Evolutionary conservation across 2,797 vertebrate species (phyloP), one percentile per base, ranked within the genome.

Genomic region (Sphaeramia orbicularis): DNA sequence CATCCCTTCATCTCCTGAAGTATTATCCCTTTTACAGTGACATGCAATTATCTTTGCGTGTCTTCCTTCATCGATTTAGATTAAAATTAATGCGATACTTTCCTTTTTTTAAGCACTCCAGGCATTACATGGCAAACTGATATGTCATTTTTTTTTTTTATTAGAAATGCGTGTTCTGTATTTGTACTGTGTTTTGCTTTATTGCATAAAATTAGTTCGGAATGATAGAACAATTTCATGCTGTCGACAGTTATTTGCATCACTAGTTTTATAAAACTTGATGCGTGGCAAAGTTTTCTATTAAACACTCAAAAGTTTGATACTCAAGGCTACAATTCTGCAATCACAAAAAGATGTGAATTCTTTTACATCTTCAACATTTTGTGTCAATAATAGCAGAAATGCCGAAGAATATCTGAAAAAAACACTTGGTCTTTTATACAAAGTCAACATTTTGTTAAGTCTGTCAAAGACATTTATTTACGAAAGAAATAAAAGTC

Each of bases 1-100:
- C 78, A 51, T 45, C 53, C 40, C 13, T 53, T 14, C 36, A n/a
- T 55, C 51, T 54, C 61, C 18, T 1, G 1, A 1, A 54, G 27
- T 4, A 7, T 55, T 42, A 50, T 63, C 40, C 42, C 38, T 51
- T 66, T 80, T 74, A 71, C 53, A 59, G 45, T 19, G 56, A 59
- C 74, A 43, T 52, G 27, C 36, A 9, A 61, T 71, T 18, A 43
- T 69, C 58, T 19, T 45, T 19, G 32, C 45, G 36, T 12, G 44
- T 55, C 71, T 4, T 36, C 37, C 15, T 16, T 30, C 7, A 3
- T 47, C 35, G 7, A 12, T 9, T 14, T 15, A 18, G 56, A 65
- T 56, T 51, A 1, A 56, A 47, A 41, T 47, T 0, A 43, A 58
- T 54, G 47, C 37, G 7, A 1, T 6, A 43, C 21, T 18, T 51